phyloP scores from a whole-genome alignment of 2,797 vertebrate genomes.

The Parotocinclus haroldoi region DNA sequence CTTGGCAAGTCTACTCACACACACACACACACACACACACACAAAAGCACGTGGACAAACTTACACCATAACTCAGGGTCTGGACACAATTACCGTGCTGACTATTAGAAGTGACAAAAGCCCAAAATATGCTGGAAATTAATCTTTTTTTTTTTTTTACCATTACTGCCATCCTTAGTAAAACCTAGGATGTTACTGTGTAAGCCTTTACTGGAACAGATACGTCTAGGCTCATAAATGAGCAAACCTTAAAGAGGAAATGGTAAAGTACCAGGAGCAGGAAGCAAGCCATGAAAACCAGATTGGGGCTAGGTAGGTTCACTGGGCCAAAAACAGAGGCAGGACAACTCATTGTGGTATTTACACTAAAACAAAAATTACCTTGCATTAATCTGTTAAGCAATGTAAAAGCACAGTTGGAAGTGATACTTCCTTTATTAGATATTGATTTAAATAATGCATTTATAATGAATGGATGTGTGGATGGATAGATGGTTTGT shows the following conservation, averaged over 20 bases:
- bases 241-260: conserved; percentile 38
- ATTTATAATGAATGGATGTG: no score
- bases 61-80: conserved; percentile 16
- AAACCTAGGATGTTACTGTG: neutral
- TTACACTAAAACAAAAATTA: neutral
- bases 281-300: conserved; percentile 48
- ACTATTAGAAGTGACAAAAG: conserved; percentile 12
- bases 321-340: neutral
- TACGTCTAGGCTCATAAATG: conserved; percentile 25
- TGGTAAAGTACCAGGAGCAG: conserved; percentile 45
- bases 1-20: conserved; percentile 20
- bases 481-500: no score
- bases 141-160: neutral
- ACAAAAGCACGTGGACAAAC: conserved; percentile 10
- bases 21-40: conserved; percentile 32
- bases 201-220: neutral
- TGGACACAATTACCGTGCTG: conserved; percentile 19
- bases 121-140: neutral
- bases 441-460: no score
- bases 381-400: no score
- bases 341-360: neutral
- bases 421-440: no score
- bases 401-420: no score
- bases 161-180: neutral
- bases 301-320: conserved; percentile 38